Evolutionary conservation across 35 echinoderm and acorn worm species (phyloP).

Genomic region (Patiria miniata): DNA sequence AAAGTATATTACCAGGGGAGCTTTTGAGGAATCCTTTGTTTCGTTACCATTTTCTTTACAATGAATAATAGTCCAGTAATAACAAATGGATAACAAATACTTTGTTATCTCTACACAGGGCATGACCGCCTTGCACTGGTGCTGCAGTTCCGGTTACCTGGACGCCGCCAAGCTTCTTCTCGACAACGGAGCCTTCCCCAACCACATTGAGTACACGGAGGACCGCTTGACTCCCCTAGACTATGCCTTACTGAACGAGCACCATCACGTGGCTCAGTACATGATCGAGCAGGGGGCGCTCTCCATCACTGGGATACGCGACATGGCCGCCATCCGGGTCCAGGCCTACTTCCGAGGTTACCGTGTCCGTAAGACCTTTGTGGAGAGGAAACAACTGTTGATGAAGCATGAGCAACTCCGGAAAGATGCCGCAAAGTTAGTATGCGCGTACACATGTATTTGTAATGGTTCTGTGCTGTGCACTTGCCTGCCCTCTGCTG

Average conservation of each 20-base stretch:
- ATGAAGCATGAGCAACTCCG: constrained; percentile 97
- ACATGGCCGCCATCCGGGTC: constrained; percentile 84
- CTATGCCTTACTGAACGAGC: constrained; percentile 88
- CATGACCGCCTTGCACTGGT: constrained; percentile 94
- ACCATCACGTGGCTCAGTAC: constrained; percentile 91
- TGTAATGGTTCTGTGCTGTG: not conserved
- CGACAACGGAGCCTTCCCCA: constrained; percentile 88
- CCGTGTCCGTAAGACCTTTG: constrained; percentile 86
- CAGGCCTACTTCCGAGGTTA: constrained; percentile 84
- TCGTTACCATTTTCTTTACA: too few species aligned
- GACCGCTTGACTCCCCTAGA: constrained; percentile 90
- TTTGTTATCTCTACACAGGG: constrained; percentile 58
- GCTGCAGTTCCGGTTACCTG: constrained; percentile 87
- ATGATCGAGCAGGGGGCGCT: constrained; percentile 95
- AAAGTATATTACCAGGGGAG: too few species aligned
- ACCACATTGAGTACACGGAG: constrained; percentile 95
- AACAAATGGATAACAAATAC: not conserved
- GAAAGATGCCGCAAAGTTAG: constrained; percentile 93
- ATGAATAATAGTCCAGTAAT: too few species aligned
- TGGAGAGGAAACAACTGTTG: constrained; percentile 76
- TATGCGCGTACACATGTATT: too few species aligned
- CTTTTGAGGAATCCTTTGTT: too few species aligned
- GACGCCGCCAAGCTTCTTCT: constrained; percentile 82
- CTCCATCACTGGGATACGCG: constrained; percentile 87
- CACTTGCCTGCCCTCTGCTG: not conserved